Conservation (phyloP, 2,113 vertebrate genomes). For the Pachycephala philippinensis region DNA sequence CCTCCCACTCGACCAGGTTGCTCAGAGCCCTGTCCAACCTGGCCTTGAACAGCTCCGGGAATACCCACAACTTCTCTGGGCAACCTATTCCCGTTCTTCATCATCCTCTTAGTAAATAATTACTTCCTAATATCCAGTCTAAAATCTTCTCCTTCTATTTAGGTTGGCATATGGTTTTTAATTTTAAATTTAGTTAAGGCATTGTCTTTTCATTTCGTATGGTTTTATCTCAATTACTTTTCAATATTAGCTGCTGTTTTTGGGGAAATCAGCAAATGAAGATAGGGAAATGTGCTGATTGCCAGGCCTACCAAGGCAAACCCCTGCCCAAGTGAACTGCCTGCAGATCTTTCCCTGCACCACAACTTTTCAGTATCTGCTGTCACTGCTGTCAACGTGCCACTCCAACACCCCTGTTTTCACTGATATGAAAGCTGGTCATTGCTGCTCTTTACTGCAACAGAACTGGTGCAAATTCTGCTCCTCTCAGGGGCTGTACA, state of each 20-base stretch:
- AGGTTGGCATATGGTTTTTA: not conserved
- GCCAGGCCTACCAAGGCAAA: not conserved
- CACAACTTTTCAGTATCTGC: not conserved
- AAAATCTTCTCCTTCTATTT: not conserved
- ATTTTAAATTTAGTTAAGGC: not conserved
- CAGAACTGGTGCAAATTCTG: not conserved
- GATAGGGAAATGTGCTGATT: not conserved
- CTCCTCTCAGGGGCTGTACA: not conserved
- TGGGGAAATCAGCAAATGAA: not conserved
- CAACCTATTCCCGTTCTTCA: not conserved
- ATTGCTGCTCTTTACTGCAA: not conserved
- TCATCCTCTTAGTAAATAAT: not conserved
- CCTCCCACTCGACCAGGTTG: not conserved
- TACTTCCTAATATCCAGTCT: not conserved
- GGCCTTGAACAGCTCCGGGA: not conserved
- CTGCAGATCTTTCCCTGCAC: accelerated
- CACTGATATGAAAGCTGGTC: not conserved
- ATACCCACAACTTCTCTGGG: not conserved
- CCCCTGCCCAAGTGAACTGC: not conserved
- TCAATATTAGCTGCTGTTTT: not conserved
- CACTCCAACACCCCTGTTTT: not conserved
- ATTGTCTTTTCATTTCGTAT: not conserved
- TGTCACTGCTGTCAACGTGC: not conserved
- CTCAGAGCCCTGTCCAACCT: not conserved
- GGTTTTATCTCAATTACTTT: not conserved